phyloP scores from a whole-genome alignment of 2,888 invertebrate species.

The Stegophylla sp. region DNA sequence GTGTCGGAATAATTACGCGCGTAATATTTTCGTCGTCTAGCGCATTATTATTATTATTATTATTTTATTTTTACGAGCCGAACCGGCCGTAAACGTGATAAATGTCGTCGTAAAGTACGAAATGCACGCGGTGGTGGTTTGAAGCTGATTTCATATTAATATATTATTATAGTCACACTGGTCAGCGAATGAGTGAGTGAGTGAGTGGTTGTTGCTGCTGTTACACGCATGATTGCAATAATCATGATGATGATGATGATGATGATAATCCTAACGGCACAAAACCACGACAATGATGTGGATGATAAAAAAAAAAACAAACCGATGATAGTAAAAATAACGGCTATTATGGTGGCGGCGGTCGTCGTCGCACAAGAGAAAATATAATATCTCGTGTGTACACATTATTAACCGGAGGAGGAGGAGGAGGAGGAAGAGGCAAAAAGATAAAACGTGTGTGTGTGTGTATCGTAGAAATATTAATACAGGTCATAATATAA shows the following conservation, averaged over 20 bases:
- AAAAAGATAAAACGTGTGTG: too few relatives aligned
- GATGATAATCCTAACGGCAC: constrained; percentile 4
- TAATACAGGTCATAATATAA: too few relatives aligned
- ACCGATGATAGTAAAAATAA: neutral
- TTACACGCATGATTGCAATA: constrained; percentile 2
- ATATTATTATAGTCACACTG: too few relatives aligned
- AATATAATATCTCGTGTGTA: neutral
- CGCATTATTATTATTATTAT: constrained; percentile 27
- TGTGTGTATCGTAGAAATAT: too few relatives aligned
- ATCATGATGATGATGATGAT: neutral
- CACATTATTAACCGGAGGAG: neutral
- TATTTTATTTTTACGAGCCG: constrained; percentile 16
- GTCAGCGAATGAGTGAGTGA: neutral
- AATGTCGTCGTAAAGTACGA: constrained; percentile 50
- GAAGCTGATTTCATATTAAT: neutral
- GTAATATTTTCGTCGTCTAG: constrained; percentile 34
- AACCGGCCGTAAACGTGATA: constrained; percentile 46
- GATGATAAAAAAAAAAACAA: constrained; percentile 10
- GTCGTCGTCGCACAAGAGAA: neutral
- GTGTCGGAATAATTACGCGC: constrained; percentile 47
- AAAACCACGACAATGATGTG: constrained; percentile 16
- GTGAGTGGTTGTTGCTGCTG: neutral
- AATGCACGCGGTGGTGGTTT: constrained; percentile 24
- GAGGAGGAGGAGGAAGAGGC: too few relatives aligned
- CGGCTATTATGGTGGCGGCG: neutral